Conservation (phyloP, 2,113 vertebrate species). For the Ptilonorhynchus violaceus region DNA sequence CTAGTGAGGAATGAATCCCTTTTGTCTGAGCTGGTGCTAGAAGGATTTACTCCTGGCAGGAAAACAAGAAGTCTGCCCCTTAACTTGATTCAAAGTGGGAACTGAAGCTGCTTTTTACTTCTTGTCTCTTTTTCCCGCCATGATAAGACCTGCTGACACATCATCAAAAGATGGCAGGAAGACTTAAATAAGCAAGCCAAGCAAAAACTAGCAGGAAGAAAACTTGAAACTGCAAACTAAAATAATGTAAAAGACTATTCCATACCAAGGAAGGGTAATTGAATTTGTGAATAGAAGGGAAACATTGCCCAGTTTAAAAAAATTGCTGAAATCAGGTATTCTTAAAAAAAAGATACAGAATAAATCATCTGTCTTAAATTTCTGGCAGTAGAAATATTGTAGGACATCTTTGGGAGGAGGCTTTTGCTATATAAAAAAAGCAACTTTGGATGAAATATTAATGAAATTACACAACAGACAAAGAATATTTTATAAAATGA, state of each 20-base stretch:
- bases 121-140: not conserved
- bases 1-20: not conserved
- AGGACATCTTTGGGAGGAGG: not conserved
- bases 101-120: not conserved
- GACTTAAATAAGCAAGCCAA: conserved; percentile 50
- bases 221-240: conserved; percentile 48
- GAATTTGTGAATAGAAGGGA: conserved; percentile 43
- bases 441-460: not conserved
- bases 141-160: conserved; percentile 47
- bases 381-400: not conserved
- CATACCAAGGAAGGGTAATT: conserved; percentile 43
- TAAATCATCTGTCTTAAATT: conserved; percentile 7
- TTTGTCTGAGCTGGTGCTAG: not conserved
- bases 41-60: not conserved
- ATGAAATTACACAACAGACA: not conserved
- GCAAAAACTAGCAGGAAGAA: conserved; percentile 48
- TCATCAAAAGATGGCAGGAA: conserved; percentile 21
- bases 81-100: conserved; percentile 5
- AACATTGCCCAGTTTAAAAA: not conserved
- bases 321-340: not conserved
- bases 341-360: not conserved
- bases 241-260: conserved; percentile 40
- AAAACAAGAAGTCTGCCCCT: not conserved
- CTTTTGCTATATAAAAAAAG: not conserved
- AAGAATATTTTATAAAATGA: not conserved